Conservation (phyloP, 2,888 invertebrate species). For the Cotesia congregata region DNA sequence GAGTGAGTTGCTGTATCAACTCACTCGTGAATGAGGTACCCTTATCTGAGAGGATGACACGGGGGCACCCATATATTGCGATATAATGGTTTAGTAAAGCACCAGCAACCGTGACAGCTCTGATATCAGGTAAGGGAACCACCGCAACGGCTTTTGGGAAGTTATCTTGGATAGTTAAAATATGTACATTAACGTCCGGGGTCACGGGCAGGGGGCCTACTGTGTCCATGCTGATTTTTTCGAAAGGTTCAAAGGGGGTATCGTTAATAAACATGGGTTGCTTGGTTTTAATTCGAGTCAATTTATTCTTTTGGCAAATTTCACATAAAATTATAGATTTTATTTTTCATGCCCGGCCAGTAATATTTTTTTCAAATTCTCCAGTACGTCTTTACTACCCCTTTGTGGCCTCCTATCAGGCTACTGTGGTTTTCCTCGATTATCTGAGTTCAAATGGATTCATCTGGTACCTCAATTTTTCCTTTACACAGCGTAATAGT, state of each 20-base stretch:
- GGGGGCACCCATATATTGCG: conserved; percentile 27
- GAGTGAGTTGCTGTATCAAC: conserved; percentile 19
- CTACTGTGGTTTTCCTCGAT: conserved; percentile 42
- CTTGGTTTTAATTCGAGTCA: conserved; percentile 23
- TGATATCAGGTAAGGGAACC: conserved; percentile 28
- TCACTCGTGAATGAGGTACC: conserved; percentile 25
- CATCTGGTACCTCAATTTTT: conserved; percentile 3
- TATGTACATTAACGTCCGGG: conserved; percentile 30
- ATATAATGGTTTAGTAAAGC: conserved; percentile 18
- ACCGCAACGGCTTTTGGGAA: conserved; percentile 32
- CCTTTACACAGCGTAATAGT: conserved; percentile 32
- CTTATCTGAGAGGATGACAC: conserved; percentile 25
- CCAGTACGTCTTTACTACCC: conserved; percentile 45
- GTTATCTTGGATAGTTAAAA: conserved; percentile 36
- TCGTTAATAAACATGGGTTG: conserved; percentile 46
- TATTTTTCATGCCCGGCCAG: neutral
- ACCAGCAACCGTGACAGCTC: conserved; percentile 13
- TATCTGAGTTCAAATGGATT: conserved; percentile 17
- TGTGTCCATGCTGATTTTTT: conserved; percentile 44
- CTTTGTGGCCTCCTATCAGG: conserved; percentile 48
- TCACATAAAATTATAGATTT: conserved; percentile 39
- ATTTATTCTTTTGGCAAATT: conserved; percentile 44
- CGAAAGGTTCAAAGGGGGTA: conserved; percentile 39
- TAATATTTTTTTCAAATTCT: conserved; percentile 37
- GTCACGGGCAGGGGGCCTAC: conserved; percentile 34